Evolutionary conservation across 2,888 invertebrate genomes (phyloP).

Genomic region (Tineola bisselliella): DNA sequence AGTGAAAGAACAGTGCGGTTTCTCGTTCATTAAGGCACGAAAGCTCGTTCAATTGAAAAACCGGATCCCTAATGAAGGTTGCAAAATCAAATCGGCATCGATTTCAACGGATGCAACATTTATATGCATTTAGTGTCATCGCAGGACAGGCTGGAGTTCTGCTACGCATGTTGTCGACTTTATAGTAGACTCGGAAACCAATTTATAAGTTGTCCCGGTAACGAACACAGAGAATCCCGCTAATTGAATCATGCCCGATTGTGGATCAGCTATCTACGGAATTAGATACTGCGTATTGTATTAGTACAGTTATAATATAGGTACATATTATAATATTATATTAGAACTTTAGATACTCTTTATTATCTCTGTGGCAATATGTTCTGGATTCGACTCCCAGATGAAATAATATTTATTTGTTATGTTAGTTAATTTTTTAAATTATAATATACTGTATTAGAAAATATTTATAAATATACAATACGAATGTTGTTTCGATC

Average conservation of each 20-base stretch:
- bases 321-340: no score
- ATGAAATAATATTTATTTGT: no score
- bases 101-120: conserved; percentile 52
- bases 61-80: conserved; percentile 63
- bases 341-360: no score
- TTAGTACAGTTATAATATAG: neutral
- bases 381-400: no score
- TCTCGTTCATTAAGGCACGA: conserved; percentile 39
- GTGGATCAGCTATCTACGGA: neutral
- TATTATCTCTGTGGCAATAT: no score
- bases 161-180: conserved; percentile 19
- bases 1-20: conserved; percentile 43
- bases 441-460: no score
- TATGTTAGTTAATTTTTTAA: no score
- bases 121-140: conserved; percentile 49
- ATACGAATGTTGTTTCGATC: no score
- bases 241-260: conserved; percentile 8
- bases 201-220: conserved; percentile 5
- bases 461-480: no score
- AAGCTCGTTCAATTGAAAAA: conserved; percentile 48
- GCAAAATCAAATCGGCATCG: conserved; percentile 63
- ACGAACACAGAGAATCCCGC: neutral
- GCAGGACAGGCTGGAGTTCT: conserved; percentile 28
- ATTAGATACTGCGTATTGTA: neutral
- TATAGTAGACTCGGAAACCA: neutral